A percentile compares a stretch with the other conserved stretches of the same genome.
Evolutionary conservation across 2,113 vertebrate genomes (phyloP).

Genomic region (Corythornis cristatus): DNA sequence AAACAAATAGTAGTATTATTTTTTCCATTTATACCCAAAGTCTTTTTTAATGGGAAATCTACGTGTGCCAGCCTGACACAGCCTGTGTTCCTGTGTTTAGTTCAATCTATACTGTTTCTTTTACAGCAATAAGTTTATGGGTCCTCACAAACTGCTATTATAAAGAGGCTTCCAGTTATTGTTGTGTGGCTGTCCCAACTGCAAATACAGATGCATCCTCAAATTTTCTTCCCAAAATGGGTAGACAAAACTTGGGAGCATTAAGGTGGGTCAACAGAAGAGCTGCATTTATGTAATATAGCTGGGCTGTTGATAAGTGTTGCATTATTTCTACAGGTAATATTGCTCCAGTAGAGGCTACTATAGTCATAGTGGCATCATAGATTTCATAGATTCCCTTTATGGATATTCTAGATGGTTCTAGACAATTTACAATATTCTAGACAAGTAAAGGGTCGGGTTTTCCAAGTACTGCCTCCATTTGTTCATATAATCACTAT

Average conservation of each 20-base stretch:
- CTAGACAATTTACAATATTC: not conserved
- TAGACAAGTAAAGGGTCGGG: not conserved
- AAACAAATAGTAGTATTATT: not conserved
- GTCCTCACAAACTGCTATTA: not conserved
- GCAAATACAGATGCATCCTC: not conserved
- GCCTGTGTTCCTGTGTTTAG: not conserved
- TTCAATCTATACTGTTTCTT: not conserved
- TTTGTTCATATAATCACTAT: constrained; percentile 44
- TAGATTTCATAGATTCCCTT: not conserved
- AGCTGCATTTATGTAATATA: not conserved
- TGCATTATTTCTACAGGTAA: not conserved
- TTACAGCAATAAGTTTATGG: not conserved
- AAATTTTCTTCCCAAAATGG: not conserved
- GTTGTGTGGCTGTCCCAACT: rapidly evolving
- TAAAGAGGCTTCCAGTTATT: not conserved
- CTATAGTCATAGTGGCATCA: not conserved
- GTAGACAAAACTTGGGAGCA: not conserved
- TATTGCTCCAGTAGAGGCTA: not conserved
- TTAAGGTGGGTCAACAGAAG: not conserved
- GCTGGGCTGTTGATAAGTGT: not conserved
- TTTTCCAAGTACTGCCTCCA: not conserved
- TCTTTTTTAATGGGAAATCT: not conserved
- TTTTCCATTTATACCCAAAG: not conserved
- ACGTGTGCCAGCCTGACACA: not conserved
- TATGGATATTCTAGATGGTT: not conserved